These are phyloP conservation scores for Todus mexicanus DNA, from an alignment of 2,797 vertebrate genomes.

Conservation along the genomic window DNA sequence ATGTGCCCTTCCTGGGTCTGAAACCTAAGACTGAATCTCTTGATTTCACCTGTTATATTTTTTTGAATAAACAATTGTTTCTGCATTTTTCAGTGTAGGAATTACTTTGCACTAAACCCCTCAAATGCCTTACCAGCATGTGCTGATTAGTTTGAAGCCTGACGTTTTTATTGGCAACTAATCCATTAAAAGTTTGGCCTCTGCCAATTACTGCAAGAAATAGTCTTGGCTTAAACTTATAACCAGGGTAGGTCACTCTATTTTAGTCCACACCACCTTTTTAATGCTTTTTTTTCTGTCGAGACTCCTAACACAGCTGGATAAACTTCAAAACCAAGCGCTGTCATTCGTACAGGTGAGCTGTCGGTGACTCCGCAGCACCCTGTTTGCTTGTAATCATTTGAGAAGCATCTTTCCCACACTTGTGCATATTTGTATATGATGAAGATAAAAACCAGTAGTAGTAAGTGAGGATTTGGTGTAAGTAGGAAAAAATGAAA, in stretches of 20 bases:
- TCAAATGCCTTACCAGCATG: neutral
- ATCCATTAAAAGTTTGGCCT: neutral
- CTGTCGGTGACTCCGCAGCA: neutral
- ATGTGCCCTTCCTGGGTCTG: neutral
- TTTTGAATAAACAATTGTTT: neutral
- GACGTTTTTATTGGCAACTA: neutral
- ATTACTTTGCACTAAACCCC: neutral
- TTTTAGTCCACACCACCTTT: too few relatives aligned
- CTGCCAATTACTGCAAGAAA: neutral
- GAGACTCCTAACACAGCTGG: neutral
- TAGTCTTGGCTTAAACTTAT: neutral
- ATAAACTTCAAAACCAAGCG: neutral
- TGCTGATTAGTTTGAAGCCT: neutral
- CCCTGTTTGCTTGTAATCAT: neutral
- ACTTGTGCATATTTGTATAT: neutral
- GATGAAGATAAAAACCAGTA: neutral
- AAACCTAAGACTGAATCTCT: neutral
- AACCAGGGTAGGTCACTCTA: neutral
- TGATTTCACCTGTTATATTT: neutral
- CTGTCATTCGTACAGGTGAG: neutral
- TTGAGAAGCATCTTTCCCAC: neutral
- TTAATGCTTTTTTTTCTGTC: neutral
- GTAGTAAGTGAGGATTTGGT: neutral
- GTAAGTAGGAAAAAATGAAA: neutral
- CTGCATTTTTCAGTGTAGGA: neutral